Evolutionary conservation across 1,140 invertebrate genomes (phyloP).

Genomic region (Dreissena rostriformis): DNA sequence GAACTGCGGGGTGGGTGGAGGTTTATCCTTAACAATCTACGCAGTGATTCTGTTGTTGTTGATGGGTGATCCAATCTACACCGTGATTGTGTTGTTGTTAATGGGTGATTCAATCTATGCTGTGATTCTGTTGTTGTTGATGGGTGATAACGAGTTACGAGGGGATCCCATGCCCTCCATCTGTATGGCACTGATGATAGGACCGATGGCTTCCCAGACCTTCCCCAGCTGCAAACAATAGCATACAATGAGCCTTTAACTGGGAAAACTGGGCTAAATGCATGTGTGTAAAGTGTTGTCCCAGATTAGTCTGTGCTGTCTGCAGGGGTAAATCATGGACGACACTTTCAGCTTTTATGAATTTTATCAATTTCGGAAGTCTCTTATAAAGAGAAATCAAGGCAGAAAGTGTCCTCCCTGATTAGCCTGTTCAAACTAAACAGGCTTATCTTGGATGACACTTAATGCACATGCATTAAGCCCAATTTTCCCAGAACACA

Average conservation of each 20-base stretch:
- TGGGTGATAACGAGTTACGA: slow-evolving; percentile 28
- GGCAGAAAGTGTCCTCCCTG: too few species aligned
- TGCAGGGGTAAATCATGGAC: neutral
- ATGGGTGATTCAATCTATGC: neutral
- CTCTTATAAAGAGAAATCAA: neutral
- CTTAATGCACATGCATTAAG: too few species aligned
- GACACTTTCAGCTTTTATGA: neutral
- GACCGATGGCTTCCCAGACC: slow-evolving; percentile 68
- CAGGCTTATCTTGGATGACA: too few species aligned
- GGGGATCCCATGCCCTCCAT: slow-evolving; percentile 1
- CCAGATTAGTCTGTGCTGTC: neutral
- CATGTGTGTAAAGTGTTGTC: neutral
- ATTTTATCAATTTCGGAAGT: neutral
- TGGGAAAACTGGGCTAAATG: neutral
- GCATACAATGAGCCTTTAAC: neutral
- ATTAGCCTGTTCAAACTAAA: too few species aligned
- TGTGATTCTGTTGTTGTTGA: slow-evolving; percentile 44
- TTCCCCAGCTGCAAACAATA: slow-evolving; percentile 68
- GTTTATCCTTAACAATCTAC: too few species aligned
- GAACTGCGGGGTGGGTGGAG: too few species aligned
- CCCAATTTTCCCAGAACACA: too few species aligned
- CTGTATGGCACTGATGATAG: slow-evolving; percentile 63
- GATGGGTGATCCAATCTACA: too few species aligned
- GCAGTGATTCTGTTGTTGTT: too few species aligned
- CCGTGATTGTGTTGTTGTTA: too few species aligned